phyloP scores from a whole-genome alignment of 92 coral and sea anemone species.

The Umimayanthus kanabou region DNA sequence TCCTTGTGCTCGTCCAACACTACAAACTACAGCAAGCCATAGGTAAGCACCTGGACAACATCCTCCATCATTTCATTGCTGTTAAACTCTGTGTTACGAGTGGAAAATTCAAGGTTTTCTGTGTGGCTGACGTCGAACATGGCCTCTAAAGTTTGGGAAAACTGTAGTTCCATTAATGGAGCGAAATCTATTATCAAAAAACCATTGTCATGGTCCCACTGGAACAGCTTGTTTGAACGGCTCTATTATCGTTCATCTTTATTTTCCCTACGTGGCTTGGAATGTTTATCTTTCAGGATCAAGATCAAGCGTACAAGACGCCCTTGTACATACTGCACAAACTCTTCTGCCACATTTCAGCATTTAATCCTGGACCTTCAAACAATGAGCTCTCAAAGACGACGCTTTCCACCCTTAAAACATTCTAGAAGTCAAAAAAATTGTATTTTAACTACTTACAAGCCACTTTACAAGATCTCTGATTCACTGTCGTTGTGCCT shows the following conservation, averaged over 20 bases:
- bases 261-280: not conserved
- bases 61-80: not conserved
- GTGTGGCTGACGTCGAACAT: slow-evolving; percentile 16
- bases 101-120: slow-evolving; percentile 7
- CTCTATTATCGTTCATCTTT: too few relatives aligned
- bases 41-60: too few relatives aligned
- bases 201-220: slow-evolving; percentile 28
- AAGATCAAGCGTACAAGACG: not conserved
- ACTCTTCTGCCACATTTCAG: too few relatives aligned
- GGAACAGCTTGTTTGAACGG: slow-evolving; percentile 3
- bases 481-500: too few relatives aligned
- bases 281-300: not conserved
- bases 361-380: too few relatives aligned
- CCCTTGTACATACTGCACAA: too few relatives aligned
- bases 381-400: too few relatives aligned
- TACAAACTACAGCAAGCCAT: too few relatives aligned
- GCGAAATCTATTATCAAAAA: not conserved
- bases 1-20: not conserved
- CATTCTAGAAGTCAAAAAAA: too few relatives aligned
- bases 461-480: too few relatives aligned
- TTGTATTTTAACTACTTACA: too few relatives aligned
- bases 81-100: not conserved
- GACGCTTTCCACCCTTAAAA: too few relatives aligned
- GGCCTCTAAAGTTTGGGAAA: not conserved
- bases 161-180: slow-evolving; percentile 6